phyloP scores from a whole-genome alignment of 2,113 vertebrate species.

The Centropus unirufus region DNA sequence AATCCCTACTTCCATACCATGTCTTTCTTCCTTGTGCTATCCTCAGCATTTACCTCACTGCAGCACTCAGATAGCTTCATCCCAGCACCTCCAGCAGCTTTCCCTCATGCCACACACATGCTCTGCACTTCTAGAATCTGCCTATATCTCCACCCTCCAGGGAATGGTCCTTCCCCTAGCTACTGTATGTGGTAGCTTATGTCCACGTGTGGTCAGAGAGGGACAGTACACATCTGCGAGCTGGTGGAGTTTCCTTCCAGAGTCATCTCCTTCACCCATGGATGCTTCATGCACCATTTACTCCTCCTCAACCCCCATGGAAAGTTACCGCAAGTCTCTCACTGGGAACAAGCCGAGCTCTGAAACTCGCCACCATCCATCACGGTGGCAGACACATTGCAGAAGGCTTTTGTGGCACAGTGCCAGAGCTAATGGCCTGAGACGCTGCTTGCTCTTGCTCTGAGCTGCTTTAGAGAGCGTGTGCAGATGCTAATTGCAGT shows the following conservation, averaged over 20 bases:
- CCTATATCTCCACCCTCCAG: not conserved
- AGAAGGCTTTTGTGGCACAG: conserved; percentile 19
- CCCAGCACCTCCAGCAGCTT: not conserved
- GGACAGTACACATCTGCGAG: accelerated
- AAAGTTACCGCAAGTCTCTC: not conserved
- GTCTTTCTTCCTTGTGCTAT: not conserved
- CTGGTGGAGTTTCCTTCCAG: not conserved
- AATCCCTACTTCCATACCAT: not conserved
- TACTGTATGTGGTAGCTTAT: accelerated
- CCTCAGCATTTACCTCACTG: not conserved
- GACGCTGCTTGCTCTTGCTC: not conserved
- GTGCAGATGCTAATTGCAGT: conserved; percentile 1
- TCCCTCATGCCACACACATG: not conserved
- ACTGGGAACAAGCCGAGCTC: conserved; percentile 15
- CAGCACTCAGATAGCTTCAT: not conserved
- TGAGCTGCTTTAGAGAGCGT: not conserved
- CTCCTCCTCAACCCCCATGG: not conserved
- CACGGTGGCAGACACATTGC: not conserved
- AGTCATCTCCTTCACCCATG: not conserved
- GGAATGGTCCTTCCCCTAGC: not conserved
- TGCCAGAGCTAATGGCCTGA: conserved; percentile 64
- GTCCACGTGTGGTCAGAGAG: not conserved
- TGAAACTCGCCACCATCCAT: conserved; percentile 54
- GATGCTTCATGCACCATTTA: conserved; percentile 17
- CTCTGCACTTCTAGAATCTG: not conserved